These are phyloP conservation scores for Heterotilapia buettikoferi DNA, from an alignment of 2,113 vertebrate species.

Conservation along the genomic window DNA sequence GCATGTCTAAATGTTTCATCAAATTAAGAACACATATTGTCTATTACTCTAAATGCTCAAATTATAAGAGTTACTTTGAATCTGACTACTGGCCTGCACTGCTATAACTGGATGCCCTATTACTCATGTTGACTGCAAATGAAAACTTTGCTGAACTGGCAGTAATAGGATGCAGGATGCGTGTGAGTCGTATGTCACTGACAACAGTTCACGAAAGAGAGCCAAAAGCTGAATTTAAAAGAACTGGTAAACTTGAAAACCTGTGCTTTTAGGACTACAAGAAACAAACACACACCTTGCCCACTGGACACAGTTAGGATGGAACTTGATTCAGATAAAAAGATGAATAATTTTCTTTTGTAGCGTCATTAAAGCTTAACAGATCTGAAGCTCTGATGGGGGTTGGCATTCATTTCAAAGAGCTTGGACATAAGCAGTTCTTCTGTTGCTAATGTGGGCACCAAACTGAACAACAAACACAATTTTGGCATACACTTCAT, in stretches of 20 bases:
- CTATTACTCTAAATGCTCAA: background rate
- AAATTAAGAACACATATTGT: background rate
- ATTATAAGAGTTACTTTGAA: background rate
- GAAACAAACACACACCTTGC: background rate
- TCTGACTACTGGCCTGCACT: background rate
- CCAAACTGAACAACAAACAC: background rate
- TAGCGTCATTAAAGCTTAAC: background rate
- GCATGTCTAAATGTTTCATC: background rate
- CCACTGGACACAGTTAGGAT: background rate
- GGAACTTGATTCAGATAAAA: background rate
- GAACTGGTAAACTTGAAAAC: background rate
- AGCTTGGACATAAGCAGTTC: background rate
- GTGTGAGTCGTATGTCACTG: background rate
- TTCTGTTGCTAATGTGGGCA: background rate
- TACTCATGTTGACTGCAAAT: conserved; percentile 49
- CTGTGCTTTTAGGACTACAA: background rate
- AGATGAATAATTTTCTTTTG: background rate
- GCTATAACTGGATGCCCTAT: background rate
- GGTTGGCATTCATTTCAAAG: background rate
- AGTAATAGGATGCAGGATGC: background rate
- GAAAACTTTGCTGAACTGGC: conserved; percentile 27
- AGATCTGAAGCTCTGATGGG: background rate
- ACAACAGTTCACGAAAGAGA: background rate
- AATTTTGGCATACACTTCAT: background rate
- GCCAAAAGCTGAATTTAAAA: background rate